These are phyloP conservation scores for Triops longicaudatus DNA, from an alignment of 1,140 invertebrate genomes.

Conservation along the genomic window DNA sequence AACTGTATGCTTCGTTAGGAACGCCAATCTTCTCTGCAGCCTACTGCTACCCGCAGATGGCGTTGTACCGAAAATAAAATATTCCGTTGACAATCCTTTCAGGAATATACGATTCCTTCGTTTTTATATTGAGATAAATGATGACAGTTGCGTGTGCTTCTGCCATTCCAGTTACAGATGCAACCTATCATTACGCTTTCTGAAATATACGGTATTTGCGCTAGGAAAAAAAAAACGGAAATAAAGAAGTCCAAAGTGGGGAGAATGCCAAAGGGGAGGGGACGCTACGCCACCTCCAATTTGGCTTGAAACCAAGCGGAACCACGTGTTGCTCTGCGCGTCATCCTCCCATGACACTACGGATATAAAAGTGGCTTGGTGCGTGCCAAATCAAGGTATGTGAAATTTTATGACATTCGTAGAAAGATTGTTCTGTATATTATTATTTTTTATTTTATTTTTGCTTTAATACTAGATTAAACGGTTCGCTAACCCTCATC, in stretches of 20 bases:
- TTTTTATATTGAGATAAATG: neutral
- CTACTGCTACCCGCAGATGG: too few species aligned
- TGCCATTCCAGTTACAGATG: neutral
- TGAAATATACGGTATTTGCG: neutral
- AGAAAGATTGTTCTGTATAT: too few species aligned
- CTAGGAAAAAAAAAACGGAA: neutral
- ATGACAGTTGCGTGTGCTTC: neutral
- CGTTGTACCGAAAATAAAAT: too few species aligned
- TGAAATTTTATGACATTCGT: neutral
- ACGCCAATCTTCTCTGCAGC: too few species aligned
- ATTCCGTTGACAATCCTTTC: too few species aligned
- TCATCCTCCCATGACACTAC: neutral
- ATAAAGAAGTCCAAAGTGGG: neutral
- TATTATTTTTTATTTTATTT: too few species aligned
- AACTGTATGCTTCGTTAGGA: too few species aligned
- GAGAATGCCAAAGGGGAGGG: neutral
- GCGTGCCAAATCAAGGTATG: neutral
- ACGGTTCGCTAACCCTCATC: too few species aligned
- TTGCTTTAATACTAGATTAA: too few species aligned
- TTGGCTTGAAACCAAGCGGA: neutral
- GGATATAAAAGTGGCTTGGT: neutral
- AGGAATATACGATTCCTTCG: neutral
- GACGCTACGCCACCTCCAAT: neutral
- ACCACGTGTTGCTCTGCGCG: constrained; percentile 4
- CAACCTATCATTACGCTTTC: neutral